Percentiles rank a stretch among this genome's conserved stretches.
Evolutionary conservation across 1,140 invertebrate genomes (phyloP).

Genomic region (Dreissena polymorpha): DNA sequence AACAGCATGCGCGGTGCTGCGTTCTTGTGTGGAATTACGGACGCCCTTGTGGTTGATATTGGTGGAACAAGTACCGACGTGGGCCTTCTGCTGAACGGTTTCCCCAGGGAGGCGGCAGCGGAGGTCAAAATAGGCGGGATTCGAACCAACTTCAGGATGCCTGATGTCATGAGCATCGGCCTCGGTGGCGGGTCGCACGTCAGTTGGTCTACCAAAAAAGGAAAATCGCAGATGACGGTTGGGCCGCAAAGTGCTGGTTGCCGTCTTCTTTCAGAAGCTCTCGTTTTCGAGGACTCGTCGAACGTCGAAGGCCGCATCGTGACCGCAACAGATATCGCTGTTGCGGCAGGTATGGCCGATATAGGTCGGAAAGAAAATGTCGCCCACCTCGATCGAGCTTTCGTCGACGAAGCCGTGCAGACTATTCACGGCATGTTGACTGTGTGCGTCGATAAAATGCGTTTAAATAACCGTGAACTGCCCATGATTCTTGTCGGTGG

Average conservation of each 20-base stretch:
- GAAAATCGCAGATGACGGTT: slow-evolving; percentile 47
- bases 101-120: slow-evolving; percentile 75
- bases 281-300: slow-evolving; percentile 56
- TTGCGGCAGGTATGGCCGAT: slow-evolving; percentile 63
- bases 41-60: too few relatives aligned
- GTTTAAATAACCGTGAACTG: slow-evolving; percentile 61
- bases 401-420: slow-evolving; percentile 54
- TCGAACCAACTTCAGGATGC: slow-evolving; percentile 75
- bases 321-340: slow-evolving; percentile 75
- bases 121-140: slow-evolving; percentile 62
- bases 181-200: slow-evolving; percentile 76
- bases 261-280: slow-evolving; percentile 64
- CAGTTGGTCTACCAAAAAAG: background rate
- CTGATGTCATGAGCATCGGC: slow-evolving; percentile 75
- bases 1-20: too few relatives aligned
- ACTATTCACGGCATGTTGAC: slow-evolving; percentile 68
- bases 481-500: slow-evolving; percentile 75
- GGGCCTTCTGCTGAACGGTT: too few relatives aligned
- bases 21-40: too few relatives aligned
- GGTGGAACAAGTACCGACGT: too few relatives aligned
- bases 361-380: slow-evolving; percentile 64
- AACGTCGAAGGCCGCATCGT: slow-evolving; percentile 38
- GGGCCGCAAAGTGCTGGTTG: slow-evolving; percentile 74
- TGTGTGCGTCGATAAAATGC: slow-evolving; percentile 68
- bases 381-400: slow-evolving; percentile 40